These are phyloP conservation scores for Xenentodon cancila DNA, from an alignment of 2,797 vertebrate genomes.

Conservation along the genomic window DNA sequence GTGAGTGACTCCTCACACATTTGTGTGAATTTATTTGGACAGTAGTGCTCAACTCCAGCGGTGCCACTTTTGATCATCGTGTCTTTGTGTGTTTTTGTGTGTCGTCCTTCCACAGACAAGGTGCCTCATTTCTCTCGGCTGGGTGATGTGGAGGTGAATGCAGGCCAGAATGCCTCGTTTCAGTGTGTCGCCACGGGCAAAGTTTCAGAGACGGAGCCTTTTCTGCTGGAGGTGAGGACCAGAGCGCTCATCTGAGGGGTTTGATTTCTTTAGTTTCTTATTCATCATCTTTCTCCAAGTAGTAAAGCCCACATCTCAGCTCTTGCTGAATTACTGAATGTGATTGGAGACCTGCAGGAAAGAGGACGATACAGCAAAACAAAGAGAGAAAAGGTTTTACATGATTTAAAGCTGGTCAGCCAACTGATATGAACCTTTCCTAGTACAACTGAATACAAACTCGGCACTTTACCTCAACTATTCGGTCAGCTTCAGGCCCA, in stretches of 20 bases:
- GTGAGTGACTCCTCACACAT: slow-evolving; percentile 30
- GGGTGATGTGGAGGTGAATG: slow-evolving; percentile 97
- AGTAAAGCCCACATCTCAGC: slow-evolving; percentile 11
- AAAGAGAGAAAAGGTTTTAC: background rate
- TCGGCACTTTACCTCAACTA: too few species aligned
- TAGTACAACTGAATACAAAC: too few species aligned
- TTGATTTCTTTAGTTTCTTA: background rate
- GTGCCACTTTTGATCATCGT: slow-evolving; percentile 27
- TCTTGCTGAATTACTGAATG: background rate
- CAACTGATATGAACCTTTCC: too few species aligned
- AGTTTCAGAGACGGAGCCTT: slow-evolving; percentile 86
- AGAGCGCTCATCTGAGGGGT: background rate
- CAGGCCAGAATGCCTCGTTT: slow-evolving; percentile 97
- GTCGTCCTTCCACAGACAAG: slow-evolving; percentile 87
- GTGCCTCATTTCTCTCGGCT: slow-evolving; percentile 97
- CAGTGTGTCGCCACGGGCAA: slow-evolving; percentile 96
- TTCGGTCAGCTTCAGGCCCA: too few species aligned
- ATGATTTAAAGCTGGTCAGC: background rate
- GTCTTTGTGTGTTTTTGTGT: slow-evolving; percentile 31
- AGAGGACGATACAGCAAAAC: too few species aligned
- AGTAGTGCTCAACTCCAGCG: slow-evolving; percentile 39
- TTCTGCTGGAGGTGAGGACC: slow-evolving; percentile 79
- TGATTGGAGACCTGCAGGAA: background rate
- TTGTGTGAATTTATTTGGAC: slow-evolving; percentile 39
- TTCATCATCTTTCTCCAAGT: slow-evolving; percentile 1